phyloP scores from a whole-genome alignment of 2,113 vertebrate species.

The Orycteropus afer region DNA sequence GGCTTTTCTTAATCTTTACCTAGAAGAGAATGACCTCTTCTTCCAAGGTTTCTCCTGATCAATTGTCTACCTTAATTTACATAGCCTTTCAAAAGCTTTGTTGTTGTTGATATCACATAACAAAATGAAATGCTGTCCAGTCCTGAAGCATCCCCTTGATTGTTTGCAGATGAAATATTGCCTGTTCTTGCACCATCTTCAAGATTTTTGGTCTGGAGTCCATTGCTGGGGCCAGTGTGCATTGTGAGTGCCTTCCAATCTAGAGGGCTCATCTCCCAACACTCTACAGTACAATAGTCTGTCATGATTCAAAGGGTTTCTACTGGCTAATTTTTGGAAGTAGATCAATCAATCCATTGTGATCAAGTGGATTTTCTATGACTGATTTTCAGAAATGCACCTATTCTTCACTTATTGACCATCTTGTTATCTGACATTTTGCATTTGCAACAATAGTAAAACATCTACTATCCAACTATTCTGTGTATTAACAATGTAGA shows the following conservation, averaged over 20 bases:
- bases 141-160: background rate
- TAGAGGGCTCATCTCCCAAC: no score
- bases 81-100: background rate
- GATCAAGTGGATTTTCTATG: background rate
- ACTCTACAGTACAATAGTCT: no score
- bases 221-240: no score
- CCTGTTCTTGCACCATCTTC: no score
- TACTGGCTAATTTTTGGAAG: no score
- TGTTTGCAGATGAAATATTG: background rate
- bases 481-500: background rate
- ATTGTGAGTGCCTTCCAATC: no score
- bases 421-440: no score
- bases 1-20: background rate
- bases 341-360: no score
- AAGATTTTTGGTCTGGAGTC: no score
- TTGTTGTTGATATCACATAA: background rate
- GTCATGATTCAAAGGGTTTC: no score
- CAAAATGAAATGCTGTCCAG: background rate
- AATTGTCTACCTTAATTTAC: background rate
- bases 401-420: background rate
- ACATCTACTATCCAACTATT: background rate
- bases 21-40: background rate
- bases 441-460: background rate
- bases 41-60: background rate
- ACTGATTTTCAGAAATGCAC: background rate